Evolutionary conservation across 2,113 vertebrate species (phyloP).

Genomic region (Callipepla californica): DNA sequence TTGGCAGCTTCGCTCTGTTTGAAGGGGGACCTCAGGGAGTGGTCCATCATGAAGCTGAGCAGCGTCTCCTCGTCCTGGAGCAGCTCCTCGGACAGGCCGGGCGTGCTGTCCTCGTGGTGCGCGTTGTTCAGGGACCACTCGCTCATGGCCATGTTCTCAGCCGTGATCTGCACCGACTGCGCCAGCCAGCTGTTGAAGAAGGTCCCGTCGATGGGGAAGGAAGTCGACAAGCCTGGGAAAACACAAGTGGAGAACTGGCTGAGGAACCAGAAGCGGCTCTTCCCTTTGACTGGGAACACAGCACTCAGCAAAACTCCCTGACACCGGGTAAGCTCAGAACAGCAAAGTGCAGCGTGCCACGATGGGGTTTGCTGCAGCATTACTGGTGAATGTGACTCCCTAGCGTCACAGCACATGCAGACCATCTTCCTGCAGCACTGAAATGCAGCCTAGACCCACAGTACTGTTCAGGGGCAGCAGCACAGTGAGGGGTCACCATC

Average conservation of each 20-base stretch:
- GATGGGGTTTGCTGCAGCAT: neutral
- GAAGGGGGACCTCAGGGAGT: conserved; percentile 89
- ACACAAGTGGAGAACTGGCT: neutral
- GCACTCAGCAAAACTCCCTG: neutral
- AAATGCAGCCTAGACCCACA: neutral
- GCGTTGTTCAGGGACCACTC: conserved; percentile 91
- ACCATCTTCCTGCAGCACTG: neutral
- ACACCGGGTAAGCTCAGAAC: rapidly evolving
- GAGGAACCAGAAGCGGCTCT: neutral
- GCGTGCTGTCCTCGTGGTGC: conserved; percentile 83
- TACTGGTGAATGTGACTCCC: neutral
- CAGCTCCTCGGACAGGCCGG: conserved; percentile 92
- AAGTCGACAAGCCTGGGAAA: conserved; percentile 87
- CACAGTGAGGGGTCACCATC: too few relatives aligned
- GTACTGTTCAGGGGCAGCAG: neutral
- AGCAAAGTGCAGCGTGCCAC: rapidly evolving
- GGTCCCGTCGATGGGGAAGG: conserved; percentile 92
- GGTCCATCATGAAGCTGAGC: conserved; percentile 96
- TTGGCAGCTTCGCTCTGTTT: conserved; percentile 88
- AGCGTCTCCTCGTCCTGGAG: conserved; percentile 93
- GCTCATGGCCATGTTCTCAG: conserved; percentile 92
- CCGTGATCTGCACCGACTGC: conserved; percentile 93
- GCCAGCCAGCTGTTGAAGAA: conserved; percentile 97
- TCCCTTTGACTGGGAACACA: neutral
- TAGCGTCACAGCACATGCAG: neutral